Evolutionary conservation across 2,797 vertebrate species (phyloP).

Genomic region (Aphelocoma californica): DNA sequence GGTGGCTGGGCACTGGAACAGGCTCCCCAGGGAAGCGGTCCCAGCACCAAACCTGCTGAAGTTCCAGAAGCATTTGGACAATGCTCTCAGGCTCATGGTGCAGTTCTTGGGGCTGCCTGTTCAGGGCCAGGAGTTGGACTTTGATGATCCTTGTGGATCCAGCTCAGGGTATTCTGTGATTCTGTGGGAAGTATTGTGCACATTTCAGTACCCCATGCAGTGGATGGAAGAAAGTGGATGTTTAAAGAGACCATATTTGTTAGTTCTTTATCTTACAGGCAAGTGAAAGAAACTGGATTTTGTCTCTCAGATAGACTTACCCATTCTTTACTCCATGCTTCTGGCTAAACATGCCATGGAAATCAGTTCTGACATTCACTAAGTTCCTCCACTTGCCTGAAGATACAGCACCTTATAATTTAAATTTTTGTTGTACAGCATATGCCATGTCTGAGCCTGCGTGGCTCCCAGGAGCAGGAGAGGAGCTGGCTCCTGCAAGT

Average conservation of each 20-base stretch:
- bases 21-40: background rate
- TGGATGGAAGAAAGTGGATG: background rate
- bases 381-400: slow-evolving; percentile 33
- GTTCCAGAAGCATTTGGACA: background rate
- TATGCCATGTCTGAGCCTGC: background rate
- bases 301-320: background rate
- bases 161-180: background rate
- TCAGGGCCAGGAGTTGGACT: background rate
- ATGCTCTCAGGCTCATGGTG: background rate
- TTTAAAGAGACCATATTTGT: background rate
- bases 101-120: background rate
- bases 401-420: slow-evolving; percentile 42
- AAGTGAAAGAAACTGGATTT: background rate
- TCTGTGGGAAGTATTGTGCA: background rate
- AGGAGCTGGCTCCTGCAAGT: background rate
- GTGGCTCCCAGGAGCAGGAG: slow-evolving; percentile 7
- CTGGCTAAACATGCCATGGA: background rate
- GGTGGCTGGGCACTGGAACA: background rate
- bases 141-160: background rate
- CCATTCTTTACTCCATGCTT: background rate
- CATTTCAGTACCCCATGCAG: background rate
- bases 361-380: slow-evolving; percentile 35
- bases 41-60: background rate
- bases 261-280: background rate
- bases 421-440: background rate